Conservation (phyloP, 64 coral and sea anemone genomes). For the Anthopleura sola region DNA sequence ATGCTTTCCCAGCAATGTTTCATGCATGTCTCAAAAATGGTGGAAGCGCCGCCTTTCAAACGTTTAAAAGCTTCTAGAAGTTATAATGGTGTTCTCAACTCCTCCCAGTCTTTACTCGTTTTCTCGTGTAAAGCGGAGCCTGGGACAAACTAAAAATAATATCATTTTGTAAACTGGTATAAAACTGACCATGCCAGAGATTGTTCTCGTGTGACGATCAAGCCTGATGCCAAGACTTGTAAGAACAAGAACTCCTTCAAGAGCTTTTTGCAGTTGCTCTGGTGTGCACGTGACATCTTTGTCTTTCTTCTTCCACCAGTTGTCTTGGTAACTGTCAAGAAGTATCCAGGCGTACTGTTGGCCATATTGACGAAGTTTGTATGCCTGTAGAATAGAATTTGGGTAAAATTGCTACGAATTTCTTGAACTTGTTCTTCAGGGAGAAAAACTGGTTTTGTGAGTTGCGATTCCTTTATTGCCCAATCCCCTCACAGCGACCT, state of each 20-base stretch:
- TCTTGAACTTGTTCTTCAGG: no score
- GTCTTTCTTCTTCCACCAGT: slow-evolving; percentile 56
- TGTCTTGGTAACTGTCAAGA: slow-evolving; percentile 44
- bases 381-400: slow-evolving; percentile 32
- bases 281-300: slow-evolving; percentile 39
- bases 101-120: not conserved
- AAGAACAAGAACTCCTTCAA: slow-evolving; percentile 43
- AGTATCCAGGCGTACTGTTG: slow-evolving; percentile 67
- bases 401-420: not conserved
- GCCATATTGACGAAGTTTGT: slow-evolving; percentile 37
- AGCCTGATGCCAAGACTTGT: slow-evolving; percentile 30
- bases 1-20: no score
- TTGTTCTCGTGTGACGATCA: slow-evolving; percentile 23
- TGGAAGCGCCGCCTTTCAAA: no score
- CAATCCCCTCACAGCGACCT: no score
- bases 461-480: no score
- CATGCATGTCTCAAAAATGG: no score
- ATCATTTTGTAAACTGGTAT: no score
- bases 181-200: slow-evolving; percentile 37
- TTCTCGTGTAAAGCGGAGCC: not conserved
- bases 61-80: no score
- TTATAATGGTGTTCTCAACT: no score
- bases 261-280: slow-evolving; percentile 43
- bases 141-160: not conserved
- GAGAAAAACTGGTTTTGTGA: not conserved